A percentile compares a stretch with the other conserved stretches of the same genome.
phyloP scores from a whole-genome alignment of 2,888 invertebrate species.

The Caenorhabditis panamensis region DNA sequence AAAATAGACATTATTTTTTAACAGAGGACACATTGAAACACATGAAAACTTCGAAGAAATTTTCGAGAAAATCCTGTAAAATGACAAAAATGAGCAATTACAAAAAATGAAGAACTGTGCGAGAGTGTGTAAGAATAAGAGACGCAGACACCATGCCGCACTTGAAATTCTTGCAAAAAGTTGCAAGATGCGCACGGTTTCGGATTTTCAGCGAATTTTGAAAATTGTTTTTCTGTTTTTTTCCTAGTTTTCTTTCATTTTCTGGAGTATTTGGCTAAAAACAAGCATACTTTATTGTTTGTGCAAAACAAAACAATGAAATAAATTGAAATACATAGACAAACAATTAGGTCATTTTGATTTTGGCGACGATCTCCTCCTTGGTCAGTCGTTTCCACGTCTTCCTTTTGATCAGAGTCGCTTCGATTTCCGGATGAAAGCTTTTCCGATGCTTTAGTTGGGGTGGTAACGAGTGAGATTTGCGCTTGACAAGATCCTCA shows the following conservation, averaged over 20 bases:
- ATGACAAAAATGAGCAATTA: background rate
- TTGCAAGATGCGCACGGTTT: too few species aligned
- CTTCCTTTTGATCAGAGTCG: constrained; percentile 45
- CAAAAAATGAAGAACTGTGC: background rate
- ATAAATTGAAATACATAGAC: constrained; percentile 6
- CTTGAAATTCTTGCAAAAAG: too few species aligned
- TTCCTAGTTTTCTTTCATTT: too few species aligned
- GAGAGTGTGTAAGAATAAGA: too few species aligned
- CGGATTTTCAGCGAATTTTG: too few species aligned
- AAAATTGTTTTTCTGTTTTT: too few species aligned
- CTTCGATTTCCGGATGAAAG: constrained; percentile 54
- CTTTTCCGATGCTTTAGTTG: background rate
- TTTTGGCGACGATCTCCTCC: constrained; percentile 58
- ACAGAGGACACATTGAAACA: too few species aligned
- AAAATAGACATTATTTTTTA: too few species aligned
- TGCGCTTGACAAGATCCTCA: constrained; percentile 43
- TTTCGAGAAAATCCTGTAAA: too few species aligned
- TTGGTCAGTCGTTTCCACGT: constrained; percentile 34
- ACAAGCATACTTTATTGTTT: background rate
- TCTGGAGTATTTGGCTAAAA: background rate
- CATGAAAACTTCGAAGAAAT: too few species aligned
- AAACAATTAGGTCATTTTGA: too few species aligned
- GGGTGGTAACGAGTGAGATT: background rate
- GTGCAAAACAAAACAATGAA: constrained; percentile 1
- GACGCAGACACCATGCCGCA: too few species aligned